phyloP scores from a whole-genome alignment of 2,888 invertebrate species.

The Magallana nippona region DNA sequence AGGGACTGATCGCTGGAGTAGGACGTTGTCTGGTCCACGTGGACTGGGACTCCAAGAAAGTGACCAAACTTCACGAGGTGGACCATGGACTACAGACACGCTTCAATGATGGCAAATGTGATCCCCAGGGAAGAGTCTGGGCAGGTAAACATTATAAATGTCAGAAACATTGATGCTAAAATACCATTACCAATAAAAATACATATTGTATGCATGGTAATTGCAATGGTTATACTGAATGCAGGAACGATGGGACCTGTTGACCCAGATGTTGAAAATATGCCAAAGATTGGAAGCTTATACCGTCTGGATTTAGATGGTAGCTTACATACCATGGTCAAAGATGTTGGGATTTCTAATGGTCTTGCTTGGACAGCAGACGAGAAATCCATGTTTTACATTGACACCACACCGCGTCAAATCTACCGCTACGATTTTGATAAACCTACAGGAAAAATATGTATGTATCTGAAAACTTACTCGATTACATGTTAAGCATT shows the following conservation, averaged over 20 bases:
- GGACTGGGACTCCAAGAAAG: constrained; percentile 65
- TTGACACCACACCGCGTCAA: constrained; percentile 86
- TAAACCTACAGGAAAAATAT: constrained; percentile 83
- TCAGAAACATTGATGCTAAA: too few relatives aligned
- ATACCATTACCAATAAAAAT: too few relatives aligned
- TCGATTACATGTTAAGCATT: too few relatives aligned
- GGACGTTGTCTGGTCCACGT: constrained; percentile 60
- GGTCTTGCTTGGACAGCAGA: constrained; percentile 89
- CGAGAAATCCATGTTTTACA: constrained; percentile 87
- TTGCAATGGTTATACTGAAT: not conserved
- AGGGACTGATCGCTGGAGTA: constrained; percentile 63
- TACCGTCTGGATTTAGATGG: constrained; percentile 68
- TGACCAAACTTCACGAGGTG: constrained; percentile 54
- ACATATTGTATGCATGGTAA: too few relatives aligned
- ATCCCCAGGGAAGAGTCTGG: constrained; percentile 66
- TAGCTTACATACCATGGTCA: constrained; percentile 50
- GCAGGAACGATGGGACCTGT: constrained; percentile 4
- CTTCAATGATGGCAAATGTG: constrained; percentile 68
- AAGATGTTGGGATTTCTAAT: constrained; percentile 84
- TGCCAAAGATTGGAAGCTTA: constrained; percentile 63
- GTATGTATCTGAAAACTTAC: constrained; percentile 80
- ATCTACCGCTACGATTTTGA: constrained; percentile 88
- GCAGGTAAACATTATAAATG: constrained; percentile 55
- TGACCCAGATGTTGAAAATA: not conserved
- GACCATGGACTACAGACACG: constrained; percentile 51